These are phyloP conservation scores for Antennarius striatus DNA, from an alignment of 2,113 vertebrate genomes.

Conservation along the genomic window DNA sequence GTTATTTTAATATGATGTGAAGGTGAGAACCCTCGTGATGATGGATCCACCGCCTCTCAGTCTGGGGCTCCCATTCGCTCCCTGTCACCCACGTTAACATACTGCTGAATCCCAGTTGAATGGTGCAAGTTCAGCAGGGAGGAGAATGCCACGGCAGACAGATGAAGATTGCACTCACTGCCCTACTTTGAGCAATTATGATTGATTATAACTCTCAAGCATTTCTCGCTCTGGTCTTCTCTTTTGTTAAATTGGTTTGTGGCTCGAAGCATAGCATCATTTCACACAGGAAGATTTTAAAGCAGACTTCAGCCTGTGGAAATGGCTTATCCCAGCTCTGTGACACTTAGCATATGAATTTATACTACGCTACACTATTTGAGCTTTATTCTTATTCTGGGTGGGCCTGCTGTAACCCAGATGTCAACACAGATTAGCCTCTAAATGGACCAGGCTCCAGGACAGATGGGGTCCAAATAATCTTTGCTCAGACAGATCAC, in stretches of 20 bases:
- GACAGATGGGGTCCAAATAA: conserved; percentile 8
- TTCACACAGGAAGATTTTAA: conserved; percentile 39
- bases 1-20: neutral
- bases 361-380: conserved; percentile 25
- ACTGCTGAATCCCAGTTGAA: conserved; percentile 32
- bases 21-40: neutral
- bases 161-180: conserved; percentile 37
- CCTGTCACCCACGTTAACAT: conserved; percentile 1
- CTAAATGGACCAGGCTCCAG: neutral
- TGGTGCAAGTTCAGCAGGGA: conserved; percentile 6
- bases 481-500: conserved; percentile 20
- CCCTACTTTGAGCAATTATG: conserved; percentile 49
- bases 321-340: conserved; percentile 26
- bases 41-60: too few species aligned
- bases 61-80: too few species aligned
- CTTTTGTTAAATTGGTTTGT: conserved; percentile 28
- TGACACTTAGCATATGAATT: conserved; percentile 27
- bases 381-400: conserved; percentile 40
- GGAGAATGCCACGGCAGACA: conserved; percentile 14
- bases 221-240: conserved; percentile 9
- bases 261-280: conserved; percentile 28
- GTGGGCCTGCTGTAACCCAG: conserved; percentile 25
- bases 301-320: conserved; percentile 32
- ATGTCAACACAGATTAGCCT: conserved; percentile 14
- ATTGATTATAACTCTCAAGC: conserved; percentile 54